Conservation (phyloP, 2,888 invertebrate genomes). For the Eulithis testata region DNA sequence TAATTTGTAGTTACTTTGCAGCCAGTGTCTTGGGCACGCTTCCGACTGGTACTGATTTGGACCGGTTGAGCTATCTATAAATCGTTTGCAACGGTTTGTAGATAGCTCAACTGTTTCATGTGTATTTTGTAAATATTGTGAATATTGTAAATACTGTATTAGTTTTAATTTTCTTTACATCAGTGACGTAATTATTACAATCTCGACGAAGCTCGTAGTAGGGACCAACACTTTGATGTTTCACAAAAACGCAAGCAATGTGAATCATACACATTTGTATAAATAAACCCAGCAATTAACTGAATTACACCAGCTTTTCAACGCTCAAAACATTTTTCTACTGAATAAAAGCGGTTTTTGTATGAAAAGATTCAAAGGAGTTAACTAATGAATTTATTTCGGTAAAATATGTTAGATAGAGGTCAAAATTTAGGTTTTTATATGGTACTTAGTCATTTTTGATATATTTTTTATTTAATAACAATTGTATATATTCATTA, state of each 20-base stretch:
- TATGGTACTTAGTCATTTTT: no score
- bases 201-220: slow-evolving; percentile 32
- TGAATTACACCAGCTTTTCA: slow-evolving; percentile 32
- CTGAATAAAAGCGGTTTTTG: slow-evolving; percentile 12
- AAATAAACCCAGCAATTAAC: slow-evolving; percentile 59
- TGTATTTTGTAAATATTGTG: no score
- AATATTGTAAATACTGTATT: no score
- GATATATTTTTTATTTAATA: neutral
- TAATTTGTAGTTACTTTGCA: no score
- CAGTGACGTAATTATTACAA: no score
- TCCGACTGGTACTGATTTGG: no score
- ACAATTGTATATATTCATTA: no score
- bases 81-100: no score
- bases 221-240: slow-evolving; percentile 61
- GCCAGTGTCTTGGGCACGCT: no score
- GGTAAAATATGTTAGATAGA: neutral
- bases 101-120: no score
- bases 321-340: slow-evolving; percentile 3
- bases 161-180: no score
- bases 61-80: no score
- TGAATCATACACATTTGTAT: slow-evolving; percentile 68
- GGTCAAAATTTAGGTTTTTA: neutral
- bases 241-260: slow-evolving; percentile 57
- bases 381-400: slow-evolving; percentile 28
- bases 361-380: slow-evolving; percentile 19